Evolutionary conservation across 2,113 vertebrate species (phyloP).

Genomic region (Hucho hucho): DNA sequence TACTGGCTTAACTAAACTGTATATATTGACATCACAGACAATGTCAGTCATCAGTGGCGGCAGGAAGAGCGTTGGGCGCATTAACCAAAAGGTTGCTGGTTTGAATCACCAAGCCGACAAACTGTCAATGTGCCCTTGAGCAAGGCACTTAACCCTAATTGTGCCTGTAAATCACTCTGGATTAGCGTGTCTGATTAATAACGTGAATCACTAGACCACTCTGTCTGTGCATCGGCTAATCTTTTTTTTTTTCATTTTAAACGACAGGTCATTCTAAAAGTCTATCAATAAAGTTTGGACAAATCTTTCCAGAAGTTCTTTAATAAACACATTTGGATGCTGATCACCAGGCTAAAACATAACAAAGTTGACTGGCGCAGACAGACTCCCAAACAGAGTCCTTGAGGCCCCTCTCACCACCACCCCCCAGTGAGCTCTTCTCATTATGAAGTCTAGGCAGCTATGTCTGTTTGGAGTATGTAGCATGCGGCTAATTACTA

Average conservation of each 20-base stretch:
- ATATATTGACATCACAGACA: background rate
- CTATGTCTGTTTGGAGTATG: slow-evolving; percentile 13
- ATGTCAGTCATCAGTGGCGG: background rate
- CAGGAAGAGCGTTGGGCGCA: no score
- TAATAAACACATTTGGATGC: no score
- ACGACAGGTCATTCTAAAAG: no score
- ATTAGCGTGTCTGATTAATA: background rate
- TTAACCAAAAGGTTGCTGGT: no score
- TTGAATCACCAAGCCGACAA: no score
- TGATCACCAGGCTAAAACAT: background rate
- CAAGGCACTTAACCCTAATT: no score
- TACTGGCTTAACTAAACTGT: background rate
- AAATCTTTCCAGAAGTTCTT: no score
- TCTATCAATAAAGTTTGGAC: no score
- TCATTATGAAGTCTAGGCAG: slow-evolving; percentile 27
- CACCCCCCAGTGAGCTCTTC: background rate
- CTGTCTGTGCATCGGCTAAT: background rate
- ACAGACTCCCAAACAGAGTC: background rate
- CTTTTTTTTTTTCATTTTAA: background rate
- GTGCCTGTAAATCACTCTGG: no score
- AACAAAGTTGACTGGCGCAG: background rate
- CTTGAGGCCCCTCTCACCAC: background rate
- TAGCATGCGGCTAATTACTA: slow-evolving; percentile 21
- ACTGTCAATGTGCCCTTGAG: no score
- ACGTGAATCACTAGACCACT: background rate